These are phyloP conservation scores for Luperina nickerlii DNA, from an alignment of 2,888 invertebrate genomes.

Conservation along the genomic window DNA sequence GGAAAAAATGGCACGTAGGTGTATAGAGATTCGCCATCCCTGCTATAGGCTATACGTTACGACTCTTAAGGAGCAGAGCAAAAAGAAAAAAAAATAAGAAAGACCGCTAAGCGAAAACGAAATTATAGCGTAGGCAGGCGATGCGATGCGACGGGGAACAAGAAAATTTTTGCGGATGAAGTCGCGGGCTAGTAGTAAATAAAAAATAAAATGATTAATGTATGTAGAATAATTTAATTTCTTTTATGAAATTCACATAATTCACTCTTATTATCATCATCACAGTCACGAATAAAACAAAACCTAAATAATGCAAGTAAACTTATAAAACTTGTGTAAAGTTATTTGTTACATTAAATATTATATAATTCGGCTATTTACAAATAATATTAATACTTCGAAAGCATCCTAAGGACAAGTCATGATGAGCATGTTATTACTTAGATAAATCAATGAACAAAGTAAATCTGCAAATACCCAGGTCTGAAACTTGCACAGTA, in stretches of 20 bases:
- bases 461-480: not conserved
- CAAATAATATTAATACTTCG: constrained; percentile 54
- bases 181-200: not conserved
- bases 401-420: constrained; percentile 34
- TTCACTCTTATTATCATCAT: constrained; percentile 70
- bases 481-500: not conserved
- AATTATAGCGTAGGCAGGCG: not conserved
- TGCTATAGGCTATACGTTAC: not conserved
- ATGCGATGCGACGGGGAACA: not conserved
- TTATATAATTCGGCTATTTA: constrained; percentile 60
- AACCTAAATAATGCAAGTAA: constrained; percentile 48
- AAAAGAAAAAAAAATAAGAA: not conserved
- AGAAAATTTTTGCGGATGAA: not conserved
- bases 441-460: not conserved
- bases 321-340: constrained; percentile 47
- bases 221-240: constrained; percentile 72
- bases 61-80: not conserved
- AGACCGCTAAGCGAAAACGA: not conserved
- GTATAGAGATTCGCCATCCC: no score
- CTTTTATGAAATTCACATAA: constrained; percentile 60
- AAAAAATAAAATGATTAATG: constrained; percentile 11
- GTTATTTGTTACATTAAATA: constrained; percentile 34
- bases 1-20: no score
- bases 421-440: constrained; percentile 13
- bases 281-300: constrained; percentile 76